phyloP scores from a whole-genome alignment of 2,888 invertebrate species.

The Cephus runcator region DNA sequence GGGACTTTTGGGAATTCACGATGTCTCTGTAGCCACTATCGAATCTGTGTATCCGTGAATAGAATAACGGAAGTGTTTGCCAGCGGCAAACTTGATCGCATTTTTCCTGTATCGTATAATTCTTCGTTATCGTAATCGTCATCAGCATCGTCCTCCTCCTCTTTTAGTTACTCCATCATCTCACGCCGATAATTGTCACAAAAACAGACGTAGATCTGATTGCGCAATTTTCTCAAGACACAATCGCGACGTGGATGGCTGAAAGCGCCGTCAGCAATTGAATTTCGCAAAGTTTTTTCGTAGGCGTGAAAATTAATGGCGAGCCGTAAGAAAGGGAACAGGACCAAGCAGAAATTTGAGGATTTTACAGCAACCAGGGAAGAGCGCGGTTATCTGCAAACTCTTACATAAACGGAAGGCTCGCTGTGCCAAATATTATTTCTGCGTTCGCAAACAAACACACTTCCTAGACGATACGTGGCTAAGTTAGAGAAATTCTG shows the following conservation, averaged over 20 bases:
- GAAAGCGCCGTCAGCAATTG: background rate
- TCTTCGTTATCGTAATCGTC: background rate
- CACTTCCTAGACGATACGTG: background rate
- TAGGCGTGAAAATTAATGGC: conserved; percentile 18
- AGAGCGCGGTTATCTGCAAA: conserved; percentile 5
- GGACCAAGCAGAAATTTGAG: conserved; percentile 12
- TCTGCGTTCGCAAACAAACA: conserved; percentile 42
- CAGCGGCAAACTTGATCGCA: background rate
- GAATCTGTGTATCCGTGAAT: background rate
- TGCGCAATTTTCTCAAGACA: background rate
- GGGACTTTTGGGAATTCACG: background rate
- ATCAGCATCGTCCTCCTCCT: background rate
- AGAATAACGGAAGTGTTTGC: background rate
- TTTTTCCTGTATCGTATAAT: background rate
- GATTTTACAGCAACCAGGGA: background rate
- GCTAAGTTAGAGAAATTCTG: background rate
- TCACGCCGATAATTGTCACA: background rate
- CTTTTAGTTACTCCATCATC: background rate
- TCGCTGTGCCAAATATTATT: conserved; percentile 50
- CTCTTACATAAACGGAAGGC: conserved; percentile 41
- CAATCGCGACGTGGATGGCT: background rate
- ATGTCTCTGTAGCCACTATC: background rate
- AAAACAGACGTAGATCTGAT: background rate
- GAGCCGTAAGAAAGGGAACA: conserved; percentile 3
- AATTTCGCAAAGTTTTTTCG: background rate